These are phyloP conservation scores for Ornithoptera alexandrae DNA, from an alignment of 2,888 invertebrate genomes.

Conservation along the genomic window DNA sequence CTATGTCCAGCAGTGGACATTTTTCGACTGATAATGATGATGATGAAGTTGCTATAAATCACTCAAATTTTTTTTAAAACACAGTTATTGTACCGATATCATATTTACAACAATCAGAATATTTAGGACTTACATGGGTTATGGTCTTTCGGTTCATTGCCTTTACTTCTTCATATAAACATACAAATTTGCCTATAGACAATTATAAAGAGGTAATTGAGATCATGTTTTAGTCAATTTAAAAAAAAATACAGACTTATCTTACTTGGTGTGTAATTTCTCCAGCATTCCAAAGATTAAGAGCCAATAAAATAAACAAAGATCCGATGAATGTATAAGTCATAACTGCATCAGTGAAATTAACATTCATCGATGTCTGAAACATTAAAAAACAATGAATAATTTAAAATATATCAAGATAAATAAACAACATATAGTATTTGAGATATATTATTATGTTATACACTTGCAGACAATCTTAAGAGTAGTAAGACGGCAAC, in stretches of 20 bases:
- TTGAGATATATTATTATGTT: too few species aligned
- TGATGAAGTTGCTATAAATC: too few species aligned
- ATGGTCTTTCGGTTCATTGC: neutral
- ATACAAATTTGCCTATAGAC: too few species aligned
- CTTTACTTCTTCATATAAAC: neutral
- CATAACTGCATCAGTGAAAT: conserved; percentile 68
- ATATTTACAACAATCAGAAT: neutral
- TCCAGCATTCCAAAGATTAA: conserved; percentile 71
- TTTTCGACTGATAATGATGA: too few species aligned
- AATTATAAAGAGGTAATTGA: too few species aligned
- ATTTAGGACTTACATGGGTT: neutral
- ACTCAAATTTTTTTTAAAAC: too few species aligned
- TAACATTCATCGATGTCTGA: conserved; percentile 62
- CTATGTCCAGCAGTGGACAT: too few species aligned
- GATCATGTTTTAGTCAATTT: neutral
- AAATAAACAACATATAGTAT: neutral
- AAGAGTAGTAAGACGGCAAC: conserved; percentile 68
- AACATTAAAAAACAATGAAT: conserved; percentile 32
- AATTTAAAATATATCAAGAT: conserved; percentile 8
- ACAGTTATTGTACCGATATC: neutral
- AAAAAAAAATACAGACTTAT: too few species aligned
- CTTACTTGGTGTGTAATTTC: conserved; percentile 67
- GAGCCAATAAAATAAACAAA: conserved; percentile 60
- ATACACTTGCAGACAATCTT: conserved; percentile 61
- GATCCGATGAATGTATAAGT: conserved; percentile 68